Evolutionary conservation across 2,888 invertebrate species (phyloP), one percentile per base, ranked within the genome.

Genomic region (Stratiomys singularior): DNA sequence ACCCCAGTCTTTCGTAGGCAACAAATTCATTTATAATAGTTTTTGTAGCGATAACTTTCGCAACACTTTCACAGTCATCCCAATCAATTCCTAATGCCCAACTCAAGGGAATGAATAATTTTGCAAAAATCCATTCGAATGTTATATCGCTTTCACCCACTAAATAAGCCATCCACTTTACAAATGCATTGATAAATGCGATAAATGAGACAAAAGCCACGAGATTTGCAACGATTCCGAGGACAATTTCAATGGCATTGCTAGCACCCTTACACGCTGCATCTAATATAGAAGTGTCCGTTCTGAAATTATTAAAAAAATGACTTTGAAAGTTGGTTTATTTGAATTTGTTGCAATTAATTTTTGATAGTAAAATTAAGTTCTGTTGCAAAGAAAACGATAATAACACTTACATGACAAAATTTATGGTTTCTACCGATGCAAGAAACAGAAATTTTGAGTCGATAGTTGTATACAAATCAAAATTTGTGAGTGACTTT

Each of bases 11-110:
- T 84, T 93, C 89, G 85, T 96, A 98, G 0, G 97, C 97, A 0
- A 96, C 93, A 85, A 98, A 97, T 86, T 98, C 98, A 84, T 98
- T 98, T 18, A 97, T 91, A 18, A 96, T 92, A 0, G 94, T 95
- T 88, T 98, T 98, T 23, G 96, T 87, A 0, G 97, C 98, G 63
- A 98, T 93, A 9, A 98, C 89, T 44, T 92, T 90, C 0, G 93
- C 97, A 0, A 98, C 95, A 9, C 88, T 85, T 80, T 91, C 89
- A 81, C 93, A 93, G 81, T 95, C 92, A 0, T 88, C 83, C 89
- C 89, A 89, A 0, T 89, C 89, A 0, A 91, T 89, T 81, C 94
- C 99, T 93, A 99, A 95, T 13, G 95, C 84, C 90, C 93, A 97
- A 71, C 95, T 94, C 0, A 99, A 84, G 0, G 99, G 99, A 83